These are phyloP conservation scores for Eretmocerus hayati DNA, from an alignment of 2,888 invertebrate species.

Conservation along the genomic window DNA sequence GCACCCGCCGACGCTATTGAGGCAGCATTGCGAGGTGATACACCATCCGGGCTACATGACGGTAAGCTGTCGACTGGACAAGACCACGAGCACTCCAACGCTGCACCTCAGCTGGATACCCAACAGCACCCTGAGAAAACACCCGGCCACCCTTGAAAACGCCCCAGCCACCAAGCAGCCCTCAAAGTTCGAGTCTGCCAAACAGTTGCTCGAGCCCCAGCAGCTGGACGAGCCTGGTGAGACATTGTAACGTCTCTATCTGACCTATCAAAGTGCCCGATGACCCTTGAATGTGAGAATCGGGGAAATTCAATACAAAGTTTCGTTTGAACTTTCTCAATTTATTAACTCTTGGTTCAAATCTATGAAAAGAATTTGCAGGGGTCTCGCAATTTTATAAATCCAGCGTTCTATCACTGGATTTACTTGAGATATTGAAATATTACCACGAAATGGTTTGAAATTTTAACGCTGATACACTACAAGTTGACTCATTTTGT, in stretches of 20 bases:
- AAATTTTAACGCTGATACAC: too few relatives aligned
- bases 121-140: slow-evolving; percentile 79
- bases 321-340: too few relatives aligned
- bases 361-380: too few relatives aligned
- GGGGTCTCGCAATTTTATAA: too few relatives aligned
- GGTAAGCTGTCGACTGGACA: slow-evolving; percentile 75
- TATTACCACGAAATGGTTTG: too few relatives aligned
- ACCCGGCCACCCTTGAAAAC: slow-evolving; percentile 68
- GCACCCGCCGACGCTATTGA: slow-evolving; percentile 80
- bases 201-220: slow-evolving; percentile 1
- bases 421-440: too few relatives aligned
- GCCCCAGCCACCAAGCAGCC: slow-evolving; percentile 23
- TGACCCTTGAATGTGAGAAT: too few relatives aligned
- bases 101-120: slow-evolving; percentile 92
- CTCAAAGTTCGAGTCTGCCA: slow-evolving; percentile 15
- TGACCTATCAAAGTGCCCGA: too few relatives aligned
- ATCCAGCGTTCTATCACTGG: too few relatives aligned
- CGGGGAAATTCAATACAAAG: too few relatives aligned
- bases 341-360: too few relatives aligned
- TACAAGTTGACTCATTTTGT: too few relatives aligned
- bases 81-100: slow-evolving; percentile 69
- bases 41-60: slow-evolving; percentile 92
- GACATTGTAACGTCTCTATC: neutral
- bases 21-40: slow-evolving; percentile 74
- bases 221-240: slow-evolving; percentile 16